Evolutionary conservation across 2,113 vertebrate species (phyloP).

Genomic region (Rhea pennata): DNA sequence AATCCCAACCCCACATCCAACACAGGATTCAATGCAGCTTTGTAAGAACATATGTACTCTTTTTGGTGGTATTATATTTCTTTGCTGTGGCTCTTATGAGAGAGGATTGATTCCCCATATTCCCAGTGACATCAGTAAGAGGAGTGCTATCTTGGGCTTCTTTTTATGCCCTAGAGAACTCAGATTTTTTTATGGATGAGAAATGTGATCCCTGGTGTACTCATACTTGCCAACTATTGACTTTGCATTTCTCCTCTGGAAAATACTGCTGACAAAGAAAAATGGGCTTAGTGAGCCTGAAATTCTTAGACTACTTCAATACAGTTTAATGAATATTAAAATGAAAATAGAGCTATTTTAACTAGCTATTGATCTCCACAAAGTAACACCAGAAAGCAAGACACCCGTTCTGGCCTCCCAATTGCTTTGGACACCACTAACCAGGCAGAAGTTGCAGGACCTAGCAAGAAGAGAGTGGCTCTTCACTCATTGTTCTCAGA

Average conservation of each 20-base stretch:
- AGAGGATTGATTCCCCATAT: background rate
- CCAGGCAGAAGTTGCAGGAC: background rate
- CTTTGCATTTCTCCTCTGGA: background rate
- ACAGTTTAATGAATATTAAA: background rate
- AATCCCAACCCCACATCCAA: background rate
- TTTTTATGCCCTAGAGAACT: background rate
- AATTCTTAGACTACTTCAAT: background rate
- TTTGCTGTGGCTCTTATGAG: background rate
- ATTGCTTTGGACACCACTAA: background rate
- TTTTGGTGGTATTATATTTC: background rate
- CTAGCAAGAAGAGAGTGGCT: background rate
- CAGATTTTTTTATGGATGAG: background rate
- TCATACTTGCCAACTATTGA: background rate
- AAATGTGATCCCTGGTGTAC: background rate
- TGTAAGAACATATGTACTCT: background rate
- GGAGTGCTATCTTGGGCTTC: background rate
- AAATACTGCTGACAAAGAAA: background rate
- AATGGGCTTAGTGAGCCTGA: background rate
- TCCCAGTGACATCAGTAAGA: background rate
- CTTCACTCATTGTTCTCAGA: background rate
- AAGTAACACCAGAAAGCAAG: background rate
- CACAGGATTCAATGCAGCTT: background rate
- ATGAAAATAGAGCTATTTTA: background rate
- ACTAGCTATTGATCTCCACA: background rate
- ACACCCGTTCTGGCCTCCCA: background rate